Evolutionary conservation across 2,797 vertebrate genomes (phyloP).

Genomic region (Loris lydekkerianus): DNA sequence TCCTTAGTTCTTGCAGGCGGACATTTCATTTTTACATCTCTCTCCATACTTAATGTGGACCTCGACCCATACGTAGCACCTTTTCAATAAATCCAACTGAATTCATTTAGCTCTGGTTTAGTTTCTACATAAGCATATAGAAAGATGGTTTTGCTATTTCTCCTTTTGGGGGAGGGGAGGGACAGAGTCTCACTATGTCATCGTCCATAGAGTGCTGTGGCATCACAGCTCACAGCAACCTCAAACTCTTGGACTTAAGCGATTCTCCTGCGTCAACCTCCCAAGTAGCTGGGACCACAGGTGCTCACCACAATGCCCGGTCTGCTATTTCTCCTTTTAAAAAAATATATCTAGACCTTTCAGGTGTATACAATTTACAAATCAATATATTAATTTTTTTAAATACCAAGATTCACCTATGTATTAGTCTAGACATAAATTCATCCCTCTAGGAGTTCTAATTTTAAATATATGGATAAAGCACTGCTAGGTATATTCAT

Average conservation of each 20-base stretch:
- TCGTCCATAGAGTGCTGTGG: no score
- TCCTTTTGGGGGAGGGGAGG: not conserved
- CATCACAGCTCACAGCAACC: no score
- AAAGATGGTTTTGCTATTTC: slow-evolving; percentile 9
- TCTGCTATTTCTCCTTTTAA: slow-evolving; percentile 21
- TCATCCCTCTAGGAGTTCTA: not conserved
- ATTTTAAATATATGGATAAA: slow-evolving; percentile 49
- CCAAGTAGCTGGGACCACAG: no score
- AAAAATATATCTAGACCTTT: slow-evolving; percentile 23
- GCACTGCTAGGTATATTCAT: not conserved
- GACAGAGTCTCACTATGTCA: no score
- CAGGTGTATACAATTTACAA: not conserved
- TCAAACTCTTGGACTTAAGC: no score
- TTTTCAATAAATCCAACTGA: slow-evolving; percentile 29
- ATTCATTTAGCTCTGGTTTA: slow-evolving; percentile 1
- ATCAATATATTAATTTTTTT: not conserved
- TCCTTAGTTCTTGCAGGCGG: not conserved
- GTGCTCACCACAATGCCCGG: no score
- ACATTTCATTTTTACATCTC: not conserved
- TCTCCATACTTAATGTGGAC: not conserved
- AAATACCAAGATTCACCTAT: not conserved
- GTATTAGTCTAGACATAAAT: slow-evolving; percentile 25
- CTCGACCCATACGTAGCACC: not conserved
- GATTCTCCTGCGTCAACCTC: no score
- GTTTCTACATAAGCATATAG: not conserved